These are phyloP conservation scores for Cyclophora albipunctata DNA, from an alignment of 2,888 invertebrate genomes.

Conservation along the genomic window DNA sequence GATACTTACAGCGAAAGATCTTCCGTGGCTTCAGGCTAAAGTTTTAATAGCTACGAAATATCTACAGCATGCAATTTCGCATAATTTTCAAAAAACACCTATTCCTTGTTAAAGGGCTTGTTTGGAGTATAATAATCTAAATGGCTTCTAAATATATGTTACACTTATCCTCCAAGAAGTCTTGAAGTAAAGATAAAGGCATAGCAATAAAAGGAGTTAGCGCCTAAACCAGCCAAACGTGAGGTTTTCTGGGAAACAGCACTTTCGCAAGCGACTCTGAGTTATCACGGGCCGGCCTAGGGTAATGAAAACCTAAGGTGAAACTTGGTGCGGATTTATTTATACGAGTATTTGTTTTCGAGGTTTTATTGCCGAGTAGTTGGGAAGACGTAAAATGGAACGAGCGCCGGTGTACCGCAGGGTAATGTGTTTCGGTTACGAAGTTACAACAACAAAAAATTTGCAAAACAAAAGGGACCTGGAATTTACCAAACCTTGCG, in stretches of 20 bases:
- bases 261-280: conserved; percentile 10
- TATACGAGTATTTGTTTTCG: conserved; percentile 17
- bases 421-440: neutral
- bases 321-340: conserved; percentile 20
- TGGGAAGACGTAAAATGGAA: conserved; percentile 16
- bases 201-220: neutral
- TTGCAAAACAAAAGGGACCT: too few relatives aligned
- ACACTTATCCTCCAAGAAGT: too few relatives aligned
- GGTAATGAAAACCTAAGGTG: conserved; percentile 20
- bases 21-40: too few relatives aligned
- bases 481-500: too few relatives aligned
- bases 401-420: conserved; percentile 6
- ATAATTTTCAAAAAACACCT: too few relatives aligned
- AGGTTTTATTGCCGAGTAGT: conserved; percentile 16
- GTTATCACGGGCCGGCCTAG: conserved; percentile 8
- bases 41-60: too few relatives aligned
- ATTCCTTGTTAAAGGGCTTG: too few relatives aligned
- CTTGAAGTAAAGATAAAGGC: neutral
- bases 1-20: too few relatives aligned
- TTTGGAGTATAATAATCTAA: too few relatives aligned
- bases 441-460: too few relatives aligned
- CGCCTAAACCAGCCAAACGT: neutral
- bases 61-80: too few relatives aligned
- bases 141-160: too few relatives aligned
- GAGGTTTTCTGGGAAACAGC: neutral